Conservation (phyloP, 2,888 invertebrate genomes). For the Macropis europaea region DNA sequence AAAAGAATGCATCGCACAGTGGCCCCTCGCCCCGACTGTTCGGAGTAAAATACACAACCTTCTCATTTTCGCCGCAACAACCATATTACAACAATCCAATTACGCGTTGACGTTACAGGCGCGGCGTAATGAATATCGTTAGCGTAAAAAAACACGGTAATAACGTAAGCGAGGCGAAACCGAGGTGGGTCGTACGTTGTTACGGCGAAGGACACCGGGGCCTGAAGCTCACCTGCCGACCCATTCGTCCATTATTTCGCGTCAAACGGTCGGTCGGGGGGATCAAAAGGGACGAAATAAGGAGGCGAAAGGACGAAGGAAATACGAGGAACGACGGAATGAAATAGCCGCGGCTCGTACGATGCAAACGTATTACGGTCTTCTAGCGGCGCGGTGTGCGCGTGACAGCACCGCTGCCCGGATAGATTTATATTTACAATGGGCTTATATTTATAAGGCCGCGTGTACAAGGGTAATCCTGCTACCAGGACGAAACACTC, state of each 20-base stretch:
- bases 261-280: not conserved
- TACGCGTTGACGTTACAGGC: not conserved
- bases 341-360: conserved; percentile 32
- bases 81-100: not conserved
- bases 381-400: conserved; percentile 36
- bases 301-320: conserved; percentile 25
- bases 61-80: not conserved
- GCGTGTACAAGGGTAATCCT: conserved; percentile 53
- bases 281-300: conserved; percentile 2
- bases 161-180: not conserved
- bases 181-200: not conserved
- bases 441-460: conserved; percentile 58
- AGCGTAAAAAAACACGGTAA: not conserved
- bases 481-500: conserved; percentile 47
- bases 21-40: no score
- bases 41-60: no score
- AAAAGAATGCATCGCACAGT: no score
- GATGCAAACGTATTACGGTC: conserved; percentile 31
- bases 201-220: conserved; percentile 2
- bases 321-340: conserved; percentile 35
- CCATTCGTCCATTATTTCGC: conserved; percentile 31
- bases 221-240: conserved; percentile 31
- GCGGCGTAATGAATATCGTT: not conserved
- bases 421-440: conserved; percentile 69
- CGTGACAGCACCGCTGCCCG: conserved; percentile 62